Evolutionary conservation across 37 sponge, comb jelly and placozoan species (phyloP).

Genomic region (Agelas oroides): DNA sequence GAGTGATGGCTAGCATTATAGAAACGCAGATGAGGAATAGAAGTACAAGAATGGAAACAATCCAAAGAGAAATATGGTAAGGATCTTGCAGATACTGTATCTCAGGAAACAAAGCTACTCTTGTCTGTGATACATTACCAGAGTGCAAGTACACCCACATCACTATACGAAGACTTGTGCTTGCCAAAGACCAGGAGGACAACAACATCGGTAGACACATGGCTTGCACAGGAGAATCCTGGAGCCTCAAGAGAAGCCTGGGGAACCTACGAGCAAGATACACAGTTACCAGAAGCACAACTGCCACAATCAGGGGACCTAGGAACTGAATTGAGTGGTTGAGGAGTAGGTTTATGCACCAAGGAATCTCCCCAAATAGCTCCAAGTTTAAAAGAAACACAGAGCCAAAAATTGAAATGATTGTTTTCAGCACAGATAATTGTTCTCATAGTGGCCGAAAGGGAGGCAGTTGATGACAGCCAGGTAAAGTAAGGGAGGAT

Average conservation of each 20-base stretch:
- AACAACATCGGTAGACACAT: not conserved
- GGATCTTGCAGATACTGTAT: no score
- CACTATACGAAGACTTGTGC: not conserved
- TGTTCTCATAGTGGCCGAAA: not conserved
- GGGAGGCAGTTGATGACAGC: not conserved
- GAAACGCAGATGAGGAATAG: not conserved
- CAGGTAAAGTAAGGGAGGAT: not conserved
- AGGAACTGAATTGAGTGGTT: not conserved
- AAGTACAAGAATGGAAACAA: not conserved
- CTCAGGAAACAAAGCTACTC: no score
- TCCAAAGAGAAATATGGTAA: no score
- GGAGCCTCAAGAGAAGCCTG: not conserved
- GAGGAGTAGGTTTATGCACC: not conserved
- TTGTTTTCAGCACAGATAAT: not conserved
- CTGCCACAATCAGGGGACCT: constrained; percentile 4
- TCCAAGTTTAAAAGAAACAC: not conserved
- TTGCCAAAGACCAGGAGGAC: not conserved
- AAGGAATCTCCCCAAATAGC: constrained; percentile 3
- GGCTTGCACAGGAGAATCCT: constrained; percentile 4
- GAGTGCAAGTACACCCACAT: no score
- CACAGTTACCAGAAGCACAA: constrained; percentile 11
- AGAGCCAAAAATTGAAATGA: not conserved
- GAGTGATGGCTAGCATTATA: not conserved
- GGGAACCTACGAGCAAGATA: not conserved
- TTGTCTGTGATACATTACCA: no score